These are phyloP conservation scores for Drosophila oshimai DNA, from an alignment of 1,140 invertebrate species.

Conservation along the genomic window DNA sequence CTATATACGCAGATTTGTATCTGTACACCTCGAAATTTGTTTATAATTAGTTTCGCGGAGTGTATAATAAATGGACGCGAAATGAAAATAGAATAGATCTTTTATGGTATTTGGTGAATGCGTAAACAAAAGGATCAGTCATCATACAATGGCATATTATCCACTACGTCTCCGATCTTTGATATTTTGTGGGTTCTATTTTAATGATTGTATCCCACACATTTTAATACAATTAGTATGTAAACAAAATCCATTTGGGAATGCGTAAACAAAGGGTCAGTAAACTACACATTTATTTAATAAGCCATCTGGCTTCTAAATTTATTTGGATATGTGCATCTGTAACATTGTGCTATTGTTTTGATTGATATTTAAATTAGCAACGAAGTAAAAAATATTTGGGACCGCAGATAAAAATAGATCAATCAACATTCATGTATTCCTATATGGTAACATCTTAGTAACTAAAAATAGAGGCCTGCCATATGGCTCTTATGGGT, in stretches of 20 bases:
- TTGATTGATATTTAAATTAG: too few species aligned
- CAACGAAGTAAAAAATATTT: too few species aligned
- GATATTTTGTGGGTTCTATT: too few species aligned
- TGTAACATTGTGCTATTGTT: too few species aligned
- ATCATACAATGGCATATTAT: neutral
- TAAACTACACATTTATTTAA: neutral
- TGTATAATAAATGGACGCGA: slow-evolving; percentile 47
- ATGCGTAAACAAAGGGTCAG: neutral
- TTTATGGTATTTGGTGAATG: slow-evolving; percentile 31
- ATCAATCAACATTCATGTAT: neutral
- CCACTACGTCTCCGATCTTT: neutral
- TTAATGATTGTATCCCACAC: neutral
- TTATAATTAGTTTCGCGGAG: slow-evolving; percentile 61
- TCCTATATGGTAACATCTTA: slow-evolving; percentile 5
- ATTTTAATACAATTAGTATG: neutral
- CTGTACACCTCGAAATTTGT: slow-evolving; percentile 40
- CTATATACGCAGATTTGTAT: slow-evolving; percentile 14
- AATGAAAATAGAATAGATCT: slow-evolving; percentile 59
- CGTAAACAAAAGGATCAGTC: slow-evolving; percentile 40
- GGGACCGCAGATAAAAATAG: too few species aligned
- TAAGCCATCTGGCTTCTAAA: too few species aligned
- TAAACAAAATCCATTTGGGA: neutral
- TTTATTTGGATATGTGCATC: too few species aligned
- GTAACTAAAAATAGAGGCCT: slow-evolving; percentile 3
- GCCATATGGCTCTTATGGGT: neutral